A percentile compares a stretch with the other conserved stretches of the same genome.
Evolutionary conservation across 1,140 invertebrate species (phyloP).

Genomic region (Drosophila ogumai): DNA sequence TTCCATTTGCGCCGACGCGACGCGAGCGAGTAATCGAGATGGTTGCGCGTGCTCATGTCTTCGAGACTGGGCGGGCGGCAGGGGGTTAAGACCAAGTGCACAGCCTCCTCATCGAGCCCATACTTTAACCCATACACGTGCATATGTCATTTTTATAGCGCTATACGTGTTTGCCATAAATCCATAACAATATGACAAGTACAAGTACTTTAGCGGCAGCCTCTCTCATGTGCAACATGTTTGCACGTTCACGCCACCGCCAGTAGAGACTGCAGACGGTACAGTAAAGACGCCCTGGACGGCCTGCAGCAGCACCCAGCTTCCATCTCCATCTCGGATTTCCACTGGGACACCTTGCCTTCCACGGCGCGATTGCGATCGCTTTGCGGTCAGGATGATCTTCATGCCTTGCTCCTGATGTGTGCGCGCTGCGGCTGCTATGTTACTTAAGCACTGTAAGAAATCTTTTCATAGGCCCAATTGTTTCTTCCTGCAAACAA

Average conservation of each 20-base stretch:
- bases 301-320: slow-evolving; percentile 17
- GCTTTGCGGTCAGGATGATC: slow-evolving; percentile 56
- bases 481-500: neutral
- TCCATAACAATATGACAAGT: slow-evolving; percentile 85
- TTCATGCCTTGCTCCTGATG: slow-evolving; percentile 62
- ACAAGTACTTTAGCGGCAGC: slow-evolving; percentile 85
- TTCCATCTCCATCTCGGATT: slow-evolving; percentile 23
- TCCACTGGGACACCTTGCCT: slow-evolving; percentile 50
- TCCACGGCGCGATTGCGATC: slow-evolving; percentile 74
- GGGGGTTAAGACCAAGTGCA: neutral
- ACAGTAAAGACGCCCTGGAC: slow-evolving; percentile 55
- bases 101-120: slow-evolving; percentile 41
- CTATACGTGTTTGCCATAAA: slow-evolving; percentile 84
- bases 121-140: slow-evolving; percentile 71
- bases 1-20: slow-evolving; percentile 22
- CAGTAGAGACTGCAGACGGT: slow-evolving; percentile 30
- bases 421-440: slow-evolving; percentile 59
- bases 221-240: slow-evolving; percentile 83
- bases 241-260: slow-evolving; percentile 78
- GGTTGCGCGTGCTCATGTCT: slow-evolving; percentile 73
- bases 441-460: slow-evolving; percentile 33
- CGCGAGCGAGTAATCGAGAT: slow-evolving; percentile 42
- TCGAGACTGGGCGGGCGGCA: neutral
- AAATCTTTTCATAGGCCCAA: accelerated
- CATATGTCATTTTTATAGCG: slow-evolving; percentile 83